Percentiles rank a stretch among this genome's conserved stretches.
Evolutionary conservation across 92 coral and sea anemone genomes (phyloP).

Genomic region (Muricea muricata): DNA sequence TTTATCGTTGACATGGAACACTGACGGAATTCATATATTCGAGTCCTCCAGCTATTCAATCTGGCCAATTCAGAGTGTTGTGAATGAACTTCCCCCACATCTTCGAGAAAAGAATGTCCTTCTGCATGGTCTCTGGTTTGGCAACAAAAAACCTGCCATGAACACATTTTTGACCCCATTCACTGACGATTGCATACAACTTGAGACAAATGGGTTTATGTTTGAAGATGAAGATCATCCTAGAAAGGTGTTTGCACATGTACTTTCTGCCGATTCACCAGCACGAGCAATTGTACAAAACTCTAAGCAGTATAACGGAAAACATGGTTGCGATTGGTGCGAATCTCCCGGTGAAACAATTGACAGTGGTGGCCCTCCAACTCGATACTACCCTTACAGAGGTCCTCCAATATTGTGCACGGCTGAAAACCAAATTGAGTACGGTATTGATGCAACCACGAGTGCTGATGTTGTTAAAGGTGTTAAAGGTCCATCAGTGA

Average conservation of each 20-base stretch:
- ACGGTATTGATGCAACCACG: background rate
- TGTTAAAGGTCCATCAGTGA: conserved; percentile 4
- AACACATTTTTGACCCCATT: conserved; percentile 48
- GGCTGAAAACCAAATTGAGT: background rate
- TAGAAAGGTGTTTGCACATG: too few relatives aligned
- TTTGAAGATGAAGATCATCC: background rate
- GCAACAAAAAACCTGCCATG: conserved; percentile 19
- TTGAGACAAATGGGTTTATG: background rate
- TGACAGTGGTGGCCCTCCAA: too few relatives aligned
- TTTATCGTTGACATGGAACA: too few relatives aligned
- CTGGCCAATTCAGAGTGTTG: conserved; percentile 48
- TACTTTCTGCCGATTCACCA: too few relatives aligned
- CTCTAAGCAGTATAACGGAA: too few relatives aligned
- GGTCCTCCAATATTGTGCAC: background rate
- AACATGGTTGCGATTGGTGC: too few relatives aligned
- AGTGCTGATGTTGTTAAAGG: background rate
- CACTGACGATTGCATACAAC: conserved; percentile 8
- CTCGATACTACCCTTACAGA: too few relatives aligned
- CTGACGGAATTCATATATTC: conserved; percentile 56
- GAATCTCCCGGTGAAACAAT: too few relatives aligned
- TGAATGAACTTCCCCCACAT: conserved; percentile 56
- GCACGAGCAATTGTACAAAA: too few relatives aligned
- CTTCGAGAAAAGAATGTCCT: conserved; percentile 8
- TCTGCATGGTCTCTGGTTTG: conserved; percentile 13
- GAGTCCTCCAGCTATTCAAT: conserved; percentile 42